Percentiles rank a stretch among this genome's conserved stretches.
phyloP scores from a whole-genome alignment of 2,797 vertebrate genomes.

The Eulemur coronatus region DNA sequence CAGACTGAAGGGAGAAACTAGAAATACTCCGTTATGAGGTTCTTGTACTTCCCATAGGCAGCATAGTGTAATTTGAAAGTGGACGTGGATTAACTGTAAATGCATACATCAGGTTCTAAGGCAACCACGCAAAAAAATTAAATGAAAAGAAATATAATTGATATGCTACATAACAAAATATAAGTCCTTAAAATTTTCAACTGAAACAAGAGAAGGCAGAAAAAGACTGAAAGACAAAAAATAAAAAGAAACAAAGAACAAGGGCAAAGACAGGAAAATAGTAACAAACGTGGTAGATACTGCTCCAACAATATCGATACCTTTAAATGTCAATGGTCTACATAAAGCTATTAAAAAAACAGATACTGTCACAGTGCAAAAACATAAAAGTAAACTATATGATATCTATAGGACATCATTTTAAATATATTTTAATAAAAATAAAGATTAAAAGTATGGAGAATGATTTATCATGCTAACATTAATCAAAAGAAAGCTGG shows the following conservation, averaged over 20 bases:
- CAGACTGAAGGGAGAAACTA: not conserved
- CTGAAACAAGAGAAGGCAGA: not conserved
- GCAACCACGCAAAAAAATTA: not conserved
- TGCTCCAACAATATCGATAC: not conserved
- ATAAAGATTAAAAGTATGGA: not conserved
- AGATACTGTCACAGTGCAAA: not conserved
- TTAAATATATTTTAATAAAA: not conserved
- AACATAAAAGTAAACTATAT: not conserved
- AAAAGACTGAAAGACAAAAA: not conserved
- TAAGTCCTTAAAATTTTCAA: not conserved
- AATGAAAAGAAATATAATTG: not conserved
- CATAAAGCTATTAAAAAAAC: not conserved
- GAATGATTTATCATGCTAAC: not conserved
- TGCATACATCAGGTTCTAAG: not conserved
- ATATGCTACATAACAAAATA: not conserved
- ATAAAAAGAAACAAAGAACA: not conserved
- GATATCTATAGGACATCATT: not conserved
- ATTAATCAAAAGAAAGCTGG: not conserved
- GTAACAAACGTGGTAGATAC: not conserved
- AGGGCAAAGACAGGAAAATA: not conserved
- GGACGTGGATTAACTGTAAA: not conserved
- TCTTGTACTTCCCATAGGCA: not conserved
- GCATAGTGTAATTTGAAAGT: not conserved
- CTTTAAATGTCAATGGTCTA: not conserved
- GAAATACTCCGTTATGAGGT: not conserved